Evolutionary conservation across 2,113 vertebrate species (phyloP).

Genomic region (Nestor notabilis): DNA sequence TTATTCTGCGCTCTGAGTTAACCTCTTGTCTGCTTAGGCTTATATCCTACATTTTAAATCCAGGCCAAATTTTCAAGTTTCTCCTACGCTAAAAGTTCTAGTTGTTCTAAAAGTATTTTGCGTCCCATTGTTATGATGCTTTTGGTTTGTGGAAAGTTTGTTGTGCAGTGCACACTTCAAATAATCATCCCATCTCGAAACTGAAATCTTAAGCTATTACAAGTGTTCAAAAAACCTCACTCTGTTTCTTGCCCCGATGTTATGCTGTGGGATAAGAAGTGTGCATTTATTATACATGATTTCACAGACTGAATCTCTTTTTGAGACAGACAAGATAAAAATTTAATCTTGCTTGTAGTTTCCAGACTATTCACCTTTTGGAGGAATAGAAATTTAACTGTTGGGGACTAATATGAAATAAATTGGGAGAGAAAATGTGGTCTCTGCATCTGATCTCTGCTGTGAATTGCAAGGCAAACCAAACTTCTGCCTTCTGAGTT

Average conservation of each 20-base stretch:
- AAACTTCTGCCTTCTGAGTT: neutral
- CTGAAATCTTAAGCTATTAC: neutral
- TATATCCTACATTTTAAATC: neutral
- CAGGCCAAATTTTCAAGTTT: neutral
- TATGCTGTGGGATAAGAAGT: neutral
- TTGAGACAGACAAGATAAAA: neutral
- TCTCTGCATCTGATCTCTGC: neutral
- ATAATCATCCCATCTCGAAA: neutral
- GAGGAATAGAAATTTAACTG: neutral
- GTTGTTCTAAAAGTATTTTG: neutral
- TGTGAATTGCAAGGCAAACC: neutral
- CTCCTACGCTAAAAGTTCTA: neutral
- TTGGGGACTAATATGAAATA: neutral
- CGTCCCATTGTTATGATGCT: neutral
- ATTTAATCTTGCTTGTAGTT: neutral
- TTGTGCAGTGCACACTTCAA: neutral
- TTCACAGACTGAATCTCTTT: neutral
- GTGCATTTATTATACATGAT: neutral
- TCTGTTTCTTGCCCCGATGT: neutral
- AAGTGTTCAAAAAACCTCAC: neutral
- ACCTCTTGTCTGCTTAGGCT: constrained; percentile 25
- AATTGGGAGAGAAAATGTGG: neutral
- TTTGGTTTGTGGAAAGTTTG: neutral
- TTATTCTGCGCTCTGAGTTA: constrained; percentile 28
- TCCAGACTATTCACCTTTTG: neutral